Evolutionary conservation across 2,113 vertebrate species (phyloP).

Genomic region (Tetraodon nigroviridis): DNA sequence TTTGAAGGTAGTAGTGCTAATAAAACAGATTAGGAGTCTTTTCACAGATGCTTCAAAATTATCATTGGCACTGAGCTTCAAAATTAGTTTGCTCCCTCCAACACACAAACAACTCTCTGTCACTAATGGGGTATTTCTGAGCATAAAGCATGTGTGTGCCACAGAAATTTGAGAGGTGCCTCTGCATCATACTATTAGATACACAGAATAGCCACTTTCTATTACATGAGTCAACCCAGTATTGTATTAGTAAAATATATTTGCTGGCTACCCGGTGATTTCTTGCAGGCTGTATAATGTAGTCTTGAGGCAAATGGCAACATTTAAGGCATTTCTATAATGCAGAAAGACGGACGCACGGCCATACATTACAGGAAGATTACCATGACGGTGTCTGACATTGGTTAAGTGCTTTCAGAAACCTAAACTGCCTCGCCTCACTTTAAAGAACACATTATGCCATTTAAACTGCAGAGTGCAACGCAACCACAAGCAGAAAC

Average conservation of each 20-base stretch:
- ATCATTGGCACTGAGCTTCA: conserved; percentile 64
- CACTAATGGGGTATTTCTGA: conserved; percentile 15
- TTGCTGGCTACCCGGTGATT: conserved; percentile 6
- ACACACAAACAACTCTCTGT: conserved; percentile 16
- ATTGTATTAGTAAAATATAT: neutral
- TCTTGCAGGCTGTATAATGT: neutral
- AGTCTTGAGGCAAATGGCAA: conserved; percentile 10
- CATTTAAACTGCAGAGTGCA: conserved; percentile 24
- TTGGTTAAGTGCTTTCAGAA: conserved; percentile 39
- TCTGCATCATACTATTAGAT: too few species aligned
- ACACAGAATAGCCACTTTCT: too few species aligned
- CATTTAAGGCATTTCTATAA: conserved; percentile 1
- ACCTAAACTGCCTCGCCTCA: conserved; percentile 15
- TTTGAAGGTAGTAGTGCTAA: conserved; percentile 77
- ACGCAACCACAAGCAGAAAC: conserved; percentile 16
- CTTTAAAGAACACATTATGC: conserved; percentile 24
- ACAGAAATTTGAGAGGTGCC: too few species aligned
- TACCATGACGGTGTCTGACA: conserved; percentile 22
- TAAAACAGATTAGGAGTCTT: conserved; percentile 78
- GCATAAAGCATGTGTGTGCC: conserved; percentile 2
- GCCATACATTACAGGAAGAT: conserved; percentile 19
- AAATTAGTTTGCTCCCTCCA: conserved; percentile 5
- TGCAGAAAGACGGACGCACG: conserved; percentile 34
- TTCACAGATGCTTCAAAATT: conserved; percentile 77
- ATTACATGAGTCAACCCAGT: too few species aligned